Base-by-base conservation (phyloP, 2,888 invertebrate species). In the Hypolimnas misippus region DNA sequence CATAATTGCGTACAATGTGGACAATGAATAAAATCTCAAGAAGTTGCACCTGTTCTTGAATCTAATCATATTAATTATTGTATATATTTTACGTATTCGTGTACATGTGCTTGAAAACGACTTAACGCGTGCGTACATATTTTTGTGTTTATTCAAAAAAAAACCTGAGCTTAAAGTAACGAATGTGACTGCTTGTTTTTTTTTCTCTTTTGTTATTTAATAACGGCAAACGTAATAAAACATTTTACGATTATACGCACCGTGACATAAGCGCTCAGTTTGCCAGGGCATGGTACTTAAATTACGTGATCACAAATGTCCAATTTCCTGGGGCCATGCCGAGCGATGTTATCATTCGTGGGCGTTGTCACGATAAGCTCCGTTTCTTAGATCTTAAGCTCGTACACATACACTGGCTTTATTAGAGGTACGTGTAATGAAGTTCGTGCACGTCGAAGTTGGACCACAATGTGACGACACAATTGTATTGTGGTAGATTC, bases 291-390 rank as follows among this genome's bases (percentile, higher is more conserved):
- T 2, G 42, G 46, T 60, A 54, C 63, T 63, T 46, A 50, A 61
- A 57, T 62, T 66, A 65, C 60, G 51, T 60, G 56, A 63, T 67
- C 63, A 67, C 65, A 62, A 69, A 57, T 56, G 55, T 60, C 60
- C 63, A 57, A 63, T 67, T 65, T 70, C 66, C 63, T 62, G 59
- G 35, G 59, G 57, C 62, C 61, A 65, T 68, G 66, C 54, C 57
- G 77, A 65, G 72, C 74, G 86, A 86, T 86, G 78, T 68, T 84
- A 88, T 89, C 84, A 74, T 73, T 75, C 76, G 84, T 84, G 79
- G 86, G 87, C 81, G 83, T 79, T 76, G 82, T 81, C 81, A 82
- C 82, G 81, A 83, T 83, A 79, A 79, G 76, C 75, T 71, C 71
- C 75, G 77, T 83, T 78, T 77, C 78, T 78, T 71, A 72, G 73